Percentiles rank a stretch among this genome's conserved stretches.
phyloP scores from a whole-genome alignment of 2,797 vertebrate genomes.

The Hypotaenidia philippensis region DNA sequence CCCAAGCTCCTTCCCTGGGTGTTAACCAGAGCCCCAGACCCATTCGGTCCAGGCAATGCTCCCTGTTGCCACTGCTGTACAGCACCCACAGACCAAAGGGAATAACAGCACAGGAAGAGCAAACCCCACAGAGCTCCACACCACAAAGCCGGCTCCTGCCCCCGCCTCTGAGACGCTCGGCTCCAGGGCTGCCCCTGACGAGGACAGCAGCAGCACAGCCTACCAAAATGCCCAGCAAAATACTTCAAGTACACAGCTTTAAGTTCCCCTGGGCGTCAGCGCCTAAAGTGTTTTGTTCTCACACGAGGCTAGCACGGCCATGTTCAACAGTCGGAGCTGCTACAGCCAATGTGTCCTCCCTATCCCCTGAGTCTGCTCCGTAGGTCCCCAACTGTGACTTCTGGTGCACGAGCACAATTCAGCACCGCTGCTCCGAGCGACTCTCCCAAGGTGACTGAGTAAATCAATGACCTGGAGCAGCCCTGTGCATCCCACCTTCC shows the following conservation, averaged over 20 bases:
- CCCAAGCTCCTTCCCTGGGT: neutral
- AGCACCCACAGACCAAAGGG: neutral
- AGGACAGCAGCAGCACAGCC: neutral
- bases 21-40: fast-evolving
- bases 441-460: neutral
- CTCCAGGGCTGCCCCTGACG: neutral
- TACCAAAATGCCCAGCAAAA: neutral
- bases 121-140: no score
- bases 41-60: fast-evolving
- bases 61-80: fast-evolving
- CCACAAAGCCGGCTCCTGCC: neutral
- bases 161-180: neutral
- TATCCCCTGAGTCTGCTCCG: neutral
- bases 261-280: neutral
- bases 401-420: neutral
- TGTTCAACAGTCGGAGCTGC: neutral
- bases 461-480: neutral
- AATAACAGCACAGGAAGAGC: fast-evolving
- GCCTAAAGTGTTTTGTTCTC: neutral
- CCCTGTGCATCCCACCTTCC: no score
- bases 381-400: neutral
- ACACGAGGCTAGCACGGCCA: fast-evolving
- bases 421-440: neutral
- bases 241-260: neutral
- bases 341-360: neutral